Base-by-base conservation (phyloP, 2,797 vertebrate species). In the Valencia hispanica region DNA sequence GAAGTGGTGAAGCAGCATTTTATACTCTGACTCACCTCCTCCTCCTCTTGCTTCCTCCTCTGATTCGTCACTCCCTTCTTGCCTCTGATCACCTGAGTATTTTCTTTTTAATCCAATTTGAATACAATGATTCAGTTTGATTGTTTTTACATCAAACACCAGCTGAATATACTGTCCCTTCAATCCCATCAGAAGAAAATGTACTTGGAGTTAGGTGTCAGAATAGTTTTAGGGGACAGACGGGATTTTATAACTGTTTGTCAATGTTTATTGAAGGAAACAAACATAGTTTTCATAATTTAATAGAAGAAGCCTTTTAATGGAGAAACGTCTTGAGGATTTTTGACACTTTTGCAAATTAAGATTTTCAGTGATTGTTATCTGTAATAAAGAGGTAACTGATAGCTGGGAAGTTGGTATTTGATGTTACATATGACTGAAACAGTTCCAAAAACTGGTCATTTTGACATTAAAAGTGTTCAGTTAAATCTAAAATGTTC, bases 1-100 rank as follows among this genome's bases (percentile, higher is more conserved):
- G 80, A 74, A 75, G 57, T 39, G 65, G 10, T 69, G 53, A 59
- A 57, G 82, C 79, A 74, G 82, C 70, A 70, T 79, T 89, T 86
- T 89, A 90, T 88, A 79, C 55, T 57, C 66, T 1, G 1, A 22
- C 69, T 48, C 61, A 32, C 72, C 61, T 68, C 77, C 66, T 65
- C 76, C 5, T 61, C 59, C 57, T 36, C 32, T 47, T 66, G 70
- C 11, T 55, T 63, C 25, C n/a, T 53, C 66, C 30, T 57, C 27
- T 17, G 41, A 30, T 39, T 34, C 55, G 10, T 15, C 43, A 25
- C 47, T 61, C 63, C 34, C 65, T 34, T 7, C 72, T 61, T 25
- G 20, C 32, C 48, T 22, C 61, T 1, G 20, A 73, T 79, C 75
- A 70, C 79, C 68, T 66, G 70, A 63, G n/a, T 47, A 27, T 68